Conservation (phyloP, 2,113 vertebrate species). For the Sciurus niger region DNA sequence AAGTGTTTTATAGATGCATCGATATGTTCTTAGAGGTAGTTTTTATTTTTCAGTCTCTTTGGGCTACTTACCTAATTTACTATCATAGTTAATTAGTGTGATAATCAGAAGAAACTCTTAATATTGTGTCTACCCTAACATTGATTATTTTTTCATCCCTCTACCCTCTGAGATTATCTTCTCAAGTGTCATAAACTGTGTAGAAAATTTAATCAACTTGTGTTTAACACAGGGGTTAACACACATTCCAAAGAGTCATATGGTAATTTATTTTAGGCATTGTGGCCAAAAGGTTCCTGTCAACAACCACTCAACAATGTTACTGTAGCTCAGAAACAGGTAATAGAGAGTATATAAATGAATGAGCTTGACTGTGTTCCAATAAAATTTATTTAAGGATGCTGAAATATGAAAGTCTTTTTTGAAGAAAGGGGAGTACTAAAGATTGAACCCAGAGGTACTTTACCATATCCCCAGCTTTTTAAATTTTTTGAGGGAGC, state of each 20-base stretch:
- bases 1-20: too few species aligned
- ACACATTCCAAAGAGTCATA: background rate
- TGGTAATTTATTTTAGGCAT: constrained; percentile 38
- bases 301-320: background rate
- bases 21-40: too few species aligned
- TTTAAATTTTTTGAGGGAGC: too few species aligned
- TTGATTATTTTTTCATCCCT: constrained; percentile 71
- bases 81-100: constrained; percentile 68
- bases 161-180: constrained; percentile 77
- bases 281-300: background rate
- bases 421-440: too few species aligned
- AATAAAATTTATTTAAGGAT: constrained; percentile 11
- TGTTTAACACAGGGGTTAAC: background rate
- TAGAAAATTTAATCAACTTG: background rate
- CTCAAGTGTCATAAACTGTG: constrained; percentile 22
- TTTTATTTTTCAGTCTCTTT: background rate
- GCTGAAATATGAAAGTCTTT: background rate
- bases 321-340: background rate
- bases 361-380: background rate
- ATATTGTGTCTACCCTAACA: constrained; percentile 56
- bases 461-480: too few species aligned
- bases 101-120: constrained; percentile 62
- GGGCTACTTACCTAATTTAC: constrained; percentile 65
- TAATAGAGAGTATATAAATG: background rate
- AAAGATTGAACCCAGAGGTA: too few species aligned